Percentiles rank a stretch among this genome's conserved stretches.
phyloP scores from a whole-genome alignment of 2,888 invertebrate genomes.

The Xestia c-nigrum region DNA sequence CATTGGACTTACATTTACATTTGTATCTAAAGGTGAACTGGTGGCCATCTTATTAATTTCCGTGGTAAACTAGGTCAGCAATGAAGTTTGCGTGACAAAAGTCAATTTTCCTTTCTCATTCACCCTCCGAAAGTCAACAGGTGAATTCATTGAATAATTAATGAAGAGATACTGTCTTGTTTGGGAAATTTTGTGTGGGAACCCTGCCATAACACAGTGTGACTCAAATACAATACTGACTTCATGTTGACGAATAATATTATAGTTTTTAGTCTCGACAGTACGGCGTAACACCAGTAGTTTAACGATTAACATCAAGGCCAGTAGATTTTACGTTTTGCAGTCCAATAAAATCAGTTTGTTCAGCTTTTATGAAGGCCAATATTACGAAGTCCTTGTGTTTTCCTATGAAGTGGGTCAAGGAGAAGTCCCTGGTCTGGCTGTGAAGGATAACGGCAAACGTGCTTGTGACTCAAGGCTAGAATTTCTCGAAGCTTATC shows the following conservation, averaged over 20 bases:
- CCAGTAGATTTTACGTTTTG: slow-evolving; percentile 46
- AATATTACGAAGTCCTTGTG: slow-evolving; percentile 43
- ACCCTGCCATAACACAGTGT: slow-evolving; percentile 35
- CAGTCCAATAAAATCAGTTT: slow-evolving; percentile 47
- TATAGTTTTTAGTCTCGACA: slow-evolving; percentile 23
- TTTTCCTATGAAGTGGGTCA: slow-evolving; percentile 73
- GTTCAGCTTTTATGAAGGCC: slow-evolving; percentile 44
- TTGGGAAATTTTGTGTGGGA: slow-evolving; percentile 45
- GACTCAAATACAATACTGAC: slow-evolving; percentile 10
- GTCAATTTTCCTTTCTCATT: slow-evolving; percentile 72
- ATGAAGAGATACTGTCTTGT: slow-evolving; percentile 69
- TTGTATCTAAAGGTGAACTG: slow-evolving; percentile 35
- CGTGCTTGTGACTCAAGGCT: slow-evolving; percentile 65
- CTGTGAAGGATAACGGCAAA: slow-evolving; percentile 63
- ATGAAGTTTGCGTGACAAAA: slow-evolving; percentile 77
- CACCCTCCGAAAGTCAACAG: slow-evolving; percentile 80
- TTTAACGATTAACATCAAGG: slow-evolving; percentile 48
- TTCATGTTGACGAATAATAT: slow-evolving; percentile 16
- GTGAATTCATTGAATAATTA: slow-evolving; percentile 84
- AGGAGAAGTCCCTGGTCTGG: slow-evolving; percentile 73
- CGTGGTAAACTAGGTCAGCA: slow-evolving; percentile 70
- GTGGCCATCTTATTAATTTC: slow-evolving; percentile 49
- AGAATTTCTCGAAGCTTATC: slow-evolving; percentile 55
- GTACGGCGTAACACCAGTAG: slow-evolving; percentile 39
- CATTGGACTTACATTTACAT: slow-evolving; percentile 22